Base-by-base conservation (phyloP, 1,140 invertebrate species). In the Megalonaias nervosa region DNA sequence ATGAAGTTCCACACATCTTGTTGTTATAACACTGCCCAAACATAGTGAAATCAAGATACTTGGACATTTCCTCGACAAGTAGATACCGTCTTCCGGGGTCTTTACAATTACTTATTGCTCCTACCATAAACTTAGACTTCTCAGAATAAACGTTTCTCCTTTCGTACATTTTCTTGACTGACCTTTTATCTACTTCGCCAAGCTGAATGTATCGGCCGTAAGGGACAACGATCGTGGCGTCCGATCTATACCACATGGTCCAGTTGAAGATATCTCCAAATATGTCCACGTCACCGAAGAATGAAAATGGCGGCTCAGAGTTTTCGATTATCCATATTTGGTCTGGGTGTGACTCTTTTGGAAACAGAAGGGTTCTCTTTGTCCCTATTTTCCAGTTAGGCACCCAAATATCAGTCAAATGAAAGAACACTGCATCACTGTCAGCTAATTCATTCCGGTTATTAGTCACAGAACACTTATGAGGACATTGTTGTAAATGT, bases 41-140 rank as follows among this genome's bases (percentile, higher is more conserved):
- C 13, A 94, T 88, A 83, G 94, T 93, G 5, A 95, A 90, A 9
- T 77, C 21, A 68, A 95, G 88, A 81, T 92, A 87, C 38, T 90
- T 89, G 75, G 91, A 81, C 16, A 95, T 83, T 74, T 93, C 86
- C 16, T 86, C 74, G 0, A 93, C 93, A 80, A 93, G 93, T 1
- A 88, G 59, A 81, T 93, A 91, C n/a, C 94, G 88, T 2, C 88
- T 86, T 79, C 92, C 93, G 38, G 82, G 85, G 1, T 94, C 91
- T 13, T 87, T 21, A 82, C 94, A 95, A 81, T 94, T 93, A 75
- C 93, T 93, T 9, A 94, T 93, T 78, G 94, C 93, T 92, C 93
- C 94, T 3, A 92, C 92, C 0, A 93, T 92, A 64, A 84, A 79
- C 38, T 82, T 82, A 21, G 79, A 73, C 64, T 80, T 72, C 57